Evolutionary conservation across 2,113 vertebrate species (phyloP).

Genomic region (Setophaga coronata): DNA sequence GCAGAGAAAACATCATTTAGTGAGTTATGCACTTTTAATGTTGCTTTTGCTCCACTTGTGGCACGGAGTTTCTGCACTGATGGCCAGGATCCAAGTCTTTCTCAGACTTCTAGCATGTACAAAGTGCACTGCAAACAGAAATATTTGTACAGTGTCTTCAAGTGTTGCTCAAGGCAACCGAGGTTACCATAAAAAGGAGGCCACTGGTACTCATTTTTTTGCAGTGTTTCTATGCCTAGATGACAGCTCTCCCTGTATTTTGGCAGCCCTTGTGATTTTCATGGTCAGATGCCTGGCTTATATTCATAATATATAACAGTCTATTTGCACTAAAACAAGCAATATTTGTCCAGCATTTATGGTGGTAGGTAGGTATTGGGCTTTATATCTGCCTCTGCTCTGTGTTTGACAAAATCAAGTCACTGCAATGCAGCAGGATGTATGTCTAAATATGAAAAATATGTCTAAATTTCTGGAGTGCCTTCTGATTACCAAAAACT

Average conservation of each 20-base stretch:
- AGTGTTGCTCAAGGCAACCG: neutral
- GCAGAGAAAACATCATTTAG: neutral
- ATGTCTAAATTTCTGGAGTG: neutral
- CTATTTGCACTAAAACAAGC: neutral
- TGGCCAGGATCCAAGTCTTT: neutral
- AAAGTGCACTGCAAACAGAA: neutral
- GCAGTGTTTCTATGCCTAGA: neutral
- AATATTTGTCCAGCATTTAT: neutral
- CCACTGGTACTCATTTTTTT: neutral
- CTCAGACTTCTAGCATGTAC: neutral
- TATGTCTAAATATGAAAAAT: neutral
- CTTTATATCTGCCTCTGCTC: neutral
- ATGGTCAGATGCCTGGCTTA: neutral
- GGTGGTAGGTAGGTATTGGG: neutral
- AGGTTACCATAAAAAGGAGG: neutral
- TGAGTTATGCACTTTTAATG: neutral
- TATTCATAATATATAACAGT: neutral
- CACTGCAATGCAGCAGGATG: neutral
- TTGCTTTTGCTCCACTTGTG: neutral
- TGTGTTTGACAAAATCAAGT: neutral
- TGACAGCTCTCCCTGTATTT: neutral
- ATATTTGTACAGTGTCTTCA: neutral
- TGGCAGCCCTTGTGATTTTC: neutral
- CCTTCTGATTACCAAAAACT: neutral
- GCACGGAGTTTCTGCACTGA: neutral